Percentiles rank a stretch among this genome's conserved stretches.
These are phyloP conservation scores for Lepidurus arcticus DNA, from an alignment of 1,140 invertebrate species.

Conservation along the genomic window DNA sequence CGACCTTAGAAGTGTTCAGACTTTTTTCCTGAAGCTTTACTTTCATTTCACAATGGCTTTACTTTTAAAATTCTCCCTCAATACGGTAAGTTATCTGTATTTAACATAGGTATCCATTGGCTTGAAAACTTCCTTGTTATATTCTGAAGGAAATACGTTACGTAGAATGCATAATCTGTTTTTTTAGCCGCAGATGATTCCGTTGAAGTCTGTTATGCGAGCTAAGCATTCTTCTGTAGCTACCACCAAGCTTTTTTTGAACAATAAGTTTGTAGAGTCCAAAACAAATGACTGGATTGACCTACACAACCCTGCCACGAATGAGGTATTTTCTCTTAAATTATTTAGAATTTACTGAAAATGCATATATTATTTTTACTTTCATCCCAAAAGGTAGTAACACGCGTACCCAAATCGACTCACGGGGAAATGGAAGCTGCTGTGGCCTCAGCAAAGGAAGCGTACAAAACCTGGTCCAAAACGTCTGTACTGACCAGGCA, in stretches of 20 bases:
- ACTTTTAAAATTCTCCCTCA: not conserved
- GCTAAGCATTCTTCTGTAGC: conserved; percentile 42
- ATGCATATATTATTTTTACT: not conserved
- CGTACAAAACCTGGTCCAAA: conserved; percentile 79
- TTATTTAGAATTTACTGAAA: not conserved
- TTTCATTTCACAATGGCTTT: not conserved
- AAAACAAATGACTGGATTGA: conserved; percentile 89
- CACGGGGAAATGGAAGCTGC: conserved; percentile 86
- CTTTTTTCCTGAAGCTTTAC: not conserved
- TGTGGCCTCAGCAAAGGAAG: conserved; percentile 76
- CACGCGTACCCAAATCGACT: conserved; percentile 84
- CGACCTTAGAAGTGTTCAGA: too few species aligned
- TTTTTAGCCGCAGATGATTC: not conserved
- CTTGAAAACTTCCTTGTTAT: not conserved
- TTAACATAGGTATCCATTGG: not conserved
- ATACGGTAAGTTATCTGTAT: not conserved
- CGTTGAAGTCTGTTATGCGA: conserved; percentile 11
- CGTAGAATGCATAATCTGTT: not conserved
- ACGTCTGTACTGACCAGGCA: conserved; percentile 90
- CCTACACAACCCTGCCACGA: conserved; percentile 87
- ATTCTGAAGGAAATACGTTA: not conserved
- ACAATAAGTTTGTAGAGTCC: conserved; percentile 92
- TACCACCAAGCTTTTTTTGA: conserved; percentile 86
- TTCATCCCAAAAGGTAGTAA: conserved; percentile 53
- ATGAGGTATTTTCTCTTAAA: conserved; percentile 58